Conservation (phyloP, 2,113 vertebrate genomes). For the Paralichthys olivaceus region DNA sequence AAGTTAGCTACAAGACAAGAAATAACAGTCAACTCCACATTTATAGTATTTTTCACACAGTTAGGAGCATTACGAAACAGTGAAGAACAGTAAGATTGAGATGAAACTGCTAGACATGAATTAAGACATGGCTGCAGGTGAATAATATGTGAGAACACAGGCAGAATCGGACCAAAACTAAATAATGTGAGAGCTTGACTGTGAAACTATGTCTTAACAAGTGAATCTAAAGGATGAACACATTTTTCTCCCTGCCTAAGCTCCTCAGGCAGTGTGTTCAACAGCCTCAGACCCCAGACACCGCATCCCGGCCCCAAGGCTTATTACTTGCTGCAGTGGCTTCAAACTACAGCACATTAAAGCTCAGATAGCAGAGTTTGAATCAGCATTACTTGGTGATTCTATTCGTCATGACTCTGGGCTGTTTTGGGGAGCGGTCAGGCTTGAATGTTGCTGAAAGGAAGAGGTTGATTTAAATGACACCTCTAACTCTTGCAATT, state of each 20-base stretch:
- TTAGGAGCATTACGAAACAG: conserved; percentile 32
- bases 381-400: conserved; percentile 41
- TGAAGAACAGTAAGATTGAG: conserved; percentile 29
- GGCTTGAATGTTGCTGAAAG: conserved; percentile 28
- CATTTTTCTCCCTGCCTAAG: conserved; percentile 25
- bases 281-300: conserved; percentile 38
- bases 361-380: conserved; percentile 45
- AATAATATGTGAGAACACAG: conserved; percentile 35
- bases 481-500: not conserved
- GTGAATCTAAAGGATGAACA: conserved; percentile 25
- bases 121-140: conserved; percentile 41
- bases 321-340: conserved; percentile 38
- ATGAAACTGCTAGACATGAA: conserved; percentile 43
- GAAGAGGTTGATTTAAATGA: conserved; percentile 35
- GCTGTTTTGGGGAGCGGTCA: conserved; percentile 42
- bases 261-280: conserved; percentile 26
- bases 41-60: conserved; percentile 39
- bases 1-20: conserved; percentile 35
- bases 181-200: conserved; percentile 11
- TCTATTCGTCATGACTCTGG: conserved; percentile 36
- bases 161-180: conserved; percentile 10
- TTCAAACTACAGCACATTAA: conserved; percentile 55
- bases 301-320: conserved; percentile 31
- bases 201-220: conserved; percentile 30
- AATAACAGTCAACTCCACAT: conserved; percentile 51